phyloP scores from a whole-genome alignment of 2,797 vertebrate genomes.

The Peromyscus eremicus region DNA sequence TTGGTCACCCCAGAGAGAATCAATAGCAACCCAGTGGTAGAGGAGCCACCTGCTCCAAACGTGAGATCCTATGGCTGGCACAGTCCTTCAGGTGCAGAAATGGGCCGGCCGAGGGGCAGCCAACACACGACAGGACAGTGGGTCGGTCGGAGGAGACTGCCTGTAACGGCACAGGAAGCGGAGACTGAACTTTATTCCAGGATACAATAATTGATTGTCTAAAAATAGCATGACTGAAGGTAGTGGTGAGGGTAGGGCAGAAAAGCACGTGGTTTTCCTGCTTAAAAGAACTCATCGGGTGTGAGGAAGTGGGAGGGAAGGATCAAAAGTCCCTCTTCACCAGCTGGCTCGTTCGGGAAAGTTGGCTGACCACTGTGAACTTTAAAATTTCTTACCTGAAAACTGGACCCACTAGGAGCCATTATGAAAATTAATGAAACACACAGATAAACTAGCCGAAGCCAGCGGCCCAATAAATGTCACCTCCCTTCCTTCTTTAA shows the following conservation, averaged over 20 bases:
- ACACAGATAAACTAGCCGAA: not conserved
- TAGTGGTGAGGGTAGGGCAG: not conserved
- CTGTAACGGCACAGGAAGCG: not conserved
- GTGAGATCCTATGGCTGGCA: not conserved
- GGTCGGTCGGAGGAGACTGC: not conserved
- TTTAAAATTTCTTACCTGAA: not conserved
- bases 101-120: not conserved
- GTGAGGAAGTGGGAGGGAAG: not conserved
- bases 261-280: not conserved
- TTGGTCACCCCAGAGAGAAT: not conserved
- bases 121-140: not conserved
- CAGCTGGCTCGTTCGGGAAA: not conserved
- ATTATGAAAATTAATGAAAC: slow-evolving; percentile 13
- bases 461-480: not conserved
- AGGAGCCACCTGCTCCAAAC: not conserved
- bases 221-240: not conserved
- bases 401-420: not conserved
- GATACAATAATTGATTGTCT: slow-evolving; percentile 1
- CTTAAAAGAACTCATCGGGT: not conserved
- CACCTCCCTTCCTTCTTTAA: not conserved
- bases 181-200: slow-evolving; percentile 15
- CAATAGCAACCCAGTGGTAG: not conserved
- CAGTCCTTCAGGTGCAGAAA: not conserved
- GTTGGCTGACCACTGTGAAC: not conserved
- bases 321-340: not conserved